These are phyloP conservation scores for Triplophysa tibetana DNA, from an alignment of 2,113 vertebrate species.

Conservation along the genomic window DNA sequence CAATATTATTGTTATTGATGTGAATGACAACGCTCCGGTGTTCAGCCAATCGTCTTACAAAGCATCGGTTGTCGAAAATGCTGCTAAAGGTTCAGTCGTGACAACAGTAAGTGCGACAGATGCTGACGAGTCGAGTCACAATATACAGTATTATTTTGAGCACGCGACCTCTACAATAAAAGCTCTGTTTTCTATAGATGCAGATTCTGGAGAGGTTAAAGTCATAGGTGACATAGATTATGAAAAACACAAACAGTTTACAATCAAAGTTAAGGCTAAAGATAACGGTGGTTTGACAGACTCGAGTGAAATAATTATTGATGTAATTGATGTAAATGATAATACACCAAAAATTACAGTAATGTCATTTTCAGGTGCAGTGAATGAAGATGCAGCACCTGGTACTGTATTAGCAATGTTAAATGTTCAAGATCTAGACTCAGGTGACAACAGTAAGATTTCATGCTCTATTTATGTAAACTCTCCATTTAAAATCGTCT, in stretches of 20 bases:
- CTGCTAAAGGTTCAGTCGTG: constrained; percentile 52
- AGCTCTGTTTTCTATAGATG: constrained; percentile 66
- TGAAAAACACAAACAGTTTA: constrained; percentile 74
- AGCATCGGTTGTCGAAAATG: constrained; percentile 64
- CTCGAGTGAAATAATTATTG: constrained; percentile 75
- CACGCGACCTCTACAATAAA: constrained; percentile 52
- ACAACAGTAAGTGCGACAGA: constrained; percentile 67
- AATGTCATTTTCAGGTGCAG: constrained; percentile 69
- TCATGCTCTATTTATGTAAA: constrained; percentile 64
- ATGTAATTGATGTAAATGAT: constrained; percentile 74
- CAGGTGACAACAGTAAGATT: constrained; percentile 68
- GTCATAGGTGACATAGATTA: constrained; percentile 72
- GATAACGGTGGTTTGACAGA: constrained; percentile 75
- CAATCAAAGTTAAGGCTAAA: constrained; percentile 73
- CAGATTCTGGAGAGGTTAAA: constrained; percentile 71
- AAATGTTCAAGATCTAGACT: constrained; percentile 74
- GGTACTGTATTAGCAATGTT: constrained; percentile 73
- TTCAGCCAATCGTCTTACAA: constrained; percentile 68
- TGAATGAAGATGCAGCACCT: constrained; percentile 67
- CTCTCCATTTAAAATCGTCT: constrained; percentile 71
- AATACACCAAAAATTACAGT: constrained; percentile 71
- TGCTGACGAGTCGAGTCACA: constrained; percentile 63
- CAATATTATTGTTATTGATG: constrained; percentile 68
- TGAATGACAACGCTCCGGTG: constrained; percentile 72
- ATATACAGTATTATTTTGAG: constrained; percentile 67